These are phyloP conservation scores for Smutsia temminckii DNA, from an alignment of 2,797 vertebrate genomes.

Conservation along the genomic window DNA sequence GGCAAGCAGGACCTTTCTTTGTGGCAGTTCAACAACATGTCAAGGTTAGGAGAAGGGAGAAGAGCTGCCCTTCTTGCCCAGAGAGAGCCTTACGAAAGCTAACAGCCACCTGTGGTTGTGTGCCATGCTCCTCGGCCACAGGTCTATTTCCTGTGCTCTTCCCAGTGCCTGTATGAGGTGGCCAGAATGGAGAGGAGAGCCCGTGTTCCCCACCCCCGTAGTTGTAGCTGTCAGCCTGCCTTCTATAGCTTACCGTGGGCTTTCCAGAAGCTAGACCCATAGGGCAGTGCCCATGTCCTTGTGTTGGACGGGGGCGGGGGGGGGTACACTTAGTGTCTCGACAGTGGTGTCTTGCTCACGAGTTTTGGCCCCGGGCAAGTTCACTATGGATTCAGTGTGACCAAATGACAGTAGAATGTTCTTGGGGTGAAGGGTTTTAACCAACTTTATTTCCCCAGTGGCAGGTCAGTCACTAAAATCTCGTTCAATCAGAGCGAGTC, in stretches of 20 bases:
- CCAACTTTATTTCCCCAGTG: no score
- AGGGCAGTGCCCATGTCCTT: background rate
- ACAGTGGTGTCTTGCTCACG: background rate
- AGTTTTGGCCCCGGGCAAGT: no score
- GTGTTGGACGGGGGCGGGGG: background rate
- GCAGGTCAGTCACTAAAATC: no score
- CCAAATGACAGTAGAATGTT: no score
- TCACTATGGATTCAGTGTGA: no score
- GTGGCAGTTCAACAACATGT: background rate
- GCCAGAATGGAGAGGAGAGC: no score
- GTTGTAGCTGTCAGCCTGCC: background rate
- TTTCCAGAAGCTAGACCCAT: accelerated
- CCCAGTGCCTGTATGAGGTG: accelerated
- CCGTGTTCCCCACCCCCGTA: accelerated
- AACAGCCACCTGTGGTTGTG: accelerated
- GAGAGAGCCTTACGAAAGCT: background rate
- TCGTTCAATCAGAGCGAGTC: no score
- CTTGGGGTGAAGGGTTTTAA: no score
- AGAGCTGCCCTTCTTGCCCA: background rate
- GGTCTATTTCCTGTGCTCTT: background rate
- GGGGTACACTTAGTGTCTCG: accelerated
- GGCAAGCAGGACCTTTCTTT: background rate
- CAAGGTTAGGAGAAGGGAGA: background rate
- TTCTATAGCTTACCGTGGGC: background rate
- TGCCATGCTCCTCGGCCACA: background rate